Percentiles rank a stretch among this genome's conserved stretches.
These are phyloP conservation scores for Oenanthe oenanthe DNA, from an alignment of 2,113 vertebrate genomes.

Conservation along the genomic window DNA sequence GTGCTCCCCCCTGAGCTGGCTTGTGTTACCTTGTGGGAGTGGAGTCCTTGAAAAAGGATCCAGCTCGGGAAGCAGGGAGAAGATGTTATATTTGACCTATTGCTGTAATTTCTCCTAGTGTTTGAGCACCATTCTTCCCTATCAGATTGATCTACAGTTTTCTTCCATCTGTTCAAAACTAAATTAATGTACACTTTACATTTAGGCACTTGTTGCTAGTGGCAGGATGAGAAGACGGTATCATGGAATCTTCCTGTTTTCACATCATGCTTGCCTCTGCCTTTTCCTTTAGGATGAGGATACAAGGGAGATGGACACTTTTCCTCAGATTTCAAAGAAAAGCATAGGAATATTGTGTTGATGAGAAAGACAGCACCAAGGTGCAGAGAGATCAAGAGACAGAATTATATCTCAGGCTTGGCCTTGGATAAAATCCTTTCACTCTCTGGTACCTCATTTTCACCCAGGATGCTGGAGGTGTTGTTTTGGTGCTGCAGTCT, in stretches of 20 bases:
- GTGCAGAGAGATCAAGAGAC: not conserved
- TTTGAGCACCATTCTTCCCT: not conserved
- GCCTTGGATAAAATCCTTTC: not conserved
- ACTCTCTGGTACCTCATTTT: not conserved
- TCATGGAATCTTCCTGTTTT: not conserved
- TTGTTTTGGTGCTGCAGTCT: not conserved
- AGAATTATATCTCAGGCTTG: not conserved
- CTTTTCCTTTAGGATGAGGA: not conserved
- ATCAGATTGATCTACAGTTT: not conserved
- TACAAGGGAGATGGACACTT: not conserved
- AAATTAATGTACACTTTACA: not conserved
- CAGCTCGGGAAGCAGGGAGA: not conserved
- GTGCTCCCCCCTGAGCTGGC: not conserved
- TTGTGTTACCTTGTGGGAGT: not conserved
- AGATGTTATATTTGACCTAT: not conserved
- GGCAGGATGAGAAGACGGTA: not conserved
- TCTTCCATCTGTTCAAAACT: not conserved
- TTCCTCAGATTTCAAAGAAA: not conserved
- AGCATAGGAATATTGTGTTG: not conserved
- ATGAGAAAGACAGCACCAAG: not conserved
- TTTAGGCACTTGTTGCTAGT: constrained; percentile 7
- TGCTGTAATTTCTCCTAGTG: not conserved
- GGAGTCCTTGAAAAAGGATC: not conserved
- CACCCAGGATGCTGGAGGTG: not conserved
- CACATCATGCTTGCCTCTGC: not conserved